A percentile compares a stretch with the other conserved stretches of the same genome.
These are phyloP conservation scores for Pecten maximus DNA, from an alignment of 2,888 invertebrate genomes.

Conservation along the genomic window DNA sequence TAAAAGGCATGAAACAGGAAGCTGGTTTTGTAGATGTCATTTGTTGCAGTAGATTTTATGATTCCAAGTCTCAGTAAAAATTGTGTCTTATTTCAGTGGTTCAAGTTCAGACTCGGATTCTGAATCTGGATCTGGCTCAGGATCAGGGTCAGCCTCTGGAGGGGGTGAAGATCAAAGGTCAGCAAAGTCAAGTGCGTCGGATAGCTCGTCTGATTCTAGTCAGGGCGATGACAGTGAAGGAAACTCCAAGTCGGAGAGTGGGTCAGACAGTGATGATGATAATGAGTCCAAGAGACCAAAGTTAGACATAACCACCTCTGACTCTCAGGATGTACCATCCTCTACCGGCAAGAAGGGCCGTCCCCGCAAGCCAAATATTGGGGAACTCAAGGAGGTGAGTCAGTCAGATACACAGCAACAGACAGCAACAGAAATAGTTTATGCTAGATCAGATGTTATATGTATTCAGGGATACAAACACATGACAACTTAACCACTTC, in stretches of 20 bases:
- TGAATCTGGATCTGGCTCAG: constrained; percentile 76
- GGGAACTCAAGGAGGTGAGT: constrained; percentile 70
- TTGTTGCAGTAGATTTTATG: too few species aligned
- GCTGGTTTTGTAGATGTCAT: too few species aligned
- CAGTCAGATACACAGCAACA: too few species aligned
- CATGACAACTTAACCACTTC: too few species aligned
- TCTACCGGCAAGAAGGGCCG: constrained; percentile 49
- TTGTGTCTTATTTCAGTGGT: constrained; percentile 41
- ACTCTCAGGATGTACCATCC: constrained; percentile 62
- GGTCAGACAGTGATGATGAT: constrained; percentile 46
- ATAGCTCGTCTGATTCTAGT: constrained; percentile 56
- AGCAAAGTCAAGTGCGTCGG: constrained; percentile 52
- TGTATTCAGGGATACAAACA: too few species aligned
- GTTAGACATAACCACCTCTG: constrained; percentile 64
- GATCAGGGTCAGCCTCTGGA: constrained; percentile 51
- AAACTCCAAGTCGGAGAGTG: constrained; percentile 38
- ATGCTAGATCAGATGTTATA: too few species aligned
- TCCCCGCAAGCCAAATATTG: constrained; percentile 57
- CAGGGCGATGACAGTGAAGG: constrained; percentile 60
- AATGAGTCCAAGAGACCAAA: constrained; percentile 53
- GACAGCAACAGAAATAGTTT: too few species aligned
- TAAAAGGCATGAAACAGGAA: too few species aligned
- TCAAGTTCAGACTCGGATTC: constrained; percentile 62
- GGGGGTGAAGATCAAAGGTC: constrained; percentile 40
- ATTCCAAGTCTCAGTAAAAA: background rate